Percentiles rank a stretch among this genome's conserved stretches.
These are phyloP conservation scores for Mungos mungo DNA, from an alignment of 2,113 vertebrate genomes.

Conservation along the genomic window DNA sequence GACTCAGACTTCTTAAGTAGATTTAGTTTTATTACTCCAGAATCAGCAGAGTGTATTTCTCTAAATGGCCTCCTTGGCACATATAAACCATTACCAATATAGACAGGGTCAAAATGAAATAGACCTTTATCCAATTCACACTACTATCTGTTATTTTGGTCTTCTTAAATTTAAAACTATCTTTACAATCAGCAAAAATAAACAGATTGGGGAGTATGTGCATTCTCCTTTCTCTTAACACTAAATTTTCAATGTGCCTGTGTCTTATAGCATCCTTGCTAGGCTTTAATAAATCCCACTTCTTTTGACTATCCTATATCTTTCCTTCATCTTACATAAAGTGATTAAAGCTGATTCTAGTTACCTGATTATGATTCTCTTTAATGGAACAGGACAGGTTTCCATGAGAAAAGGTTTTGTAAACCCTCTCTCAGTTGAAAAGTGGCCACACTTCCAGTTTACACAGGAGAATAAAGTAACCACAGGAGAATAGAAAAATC, in stretches of 20 bases:
- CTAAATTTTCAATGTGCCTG: background rate
- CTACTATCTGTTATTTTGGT: background rate
- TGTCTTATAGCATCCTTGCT: background rate
- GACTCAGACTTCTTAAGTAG: conserved; percentile 3
- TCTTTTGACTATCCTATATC: background rate
- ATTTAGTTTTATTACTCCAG: background rate
- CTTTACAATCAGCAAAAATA: background rate
- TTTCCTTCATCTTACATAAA: background rate
- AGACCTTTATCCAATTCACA: background rate
- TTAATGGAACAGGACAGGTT: background rate
- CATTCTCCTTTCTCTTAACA: background rate
- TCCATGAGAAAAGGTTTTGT: background rate
- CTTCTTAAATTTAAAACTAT: background rate
- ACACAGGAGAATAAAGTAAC: background rate
- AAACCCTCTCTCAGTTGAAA: background rate
- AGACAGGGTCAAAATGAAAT: background rate
- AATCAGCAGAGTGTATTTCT: background rate
- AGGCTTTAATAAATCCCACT: background rate
- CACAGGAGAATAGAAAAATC: background rate
- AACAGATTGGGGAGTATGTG: background rate
- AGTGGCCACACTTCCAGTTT: background rate
- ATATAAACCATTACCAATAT: background rate
- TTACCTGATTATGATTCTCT: background rate
- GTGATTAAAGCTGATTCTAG: background rate
- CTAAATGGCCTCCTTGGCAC: background rate